Evolutionary conservation across 2,888 invertebrate genomes (phyloP).

Genomic region (Phragmatobia fuliginosa): DNA sequence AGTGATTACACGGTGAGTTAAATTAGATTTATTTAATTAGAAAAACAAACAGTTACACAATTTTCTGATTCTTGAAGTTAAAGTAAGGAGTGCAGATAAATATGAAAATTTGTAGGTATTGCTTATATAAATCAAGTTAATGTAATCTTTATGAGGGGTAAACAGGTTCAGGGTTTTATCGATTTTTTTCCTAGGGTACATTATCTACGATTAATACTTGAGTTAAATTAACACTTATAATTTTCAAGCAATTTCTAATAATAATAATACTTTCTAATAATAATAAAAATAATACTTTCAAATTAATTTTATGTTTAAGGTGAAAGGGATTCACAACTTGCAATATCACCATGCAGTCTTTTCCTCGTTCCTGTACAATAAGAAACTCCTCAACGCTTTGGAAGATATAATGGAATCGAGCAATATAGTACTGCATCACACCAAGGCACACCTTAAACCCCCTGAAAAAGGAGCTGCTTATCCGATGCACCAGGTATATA

Average conservation of each 20-base stretch:
- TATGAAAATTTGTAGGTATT: too few species aligned
- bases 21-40: neutral
- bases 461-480: slow-evolving; percentile 87
- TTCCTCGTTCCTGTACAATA: slow-evolving; percentile 77
- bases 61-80: neutral
- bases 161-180: too few species aligned
- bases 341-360: slow-evolving; percentile 86
- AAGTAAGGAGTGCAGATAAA: too few species aligned
- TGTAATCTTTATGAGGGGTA: too few species aligned
- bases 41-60: neutral
- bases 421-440: slow-evolving; percentile 87
- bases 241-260: neutral
- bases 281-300: neutral
- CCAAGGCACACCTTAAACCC: slow-evolving; percentile 87
- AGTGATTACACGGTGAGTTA: slow-evolving; percentile 58
- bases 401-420: slow-evolving; percentile 84
- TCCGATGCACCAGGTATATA: slow-evolving; percentile 88
- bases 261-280: too few species aligned
- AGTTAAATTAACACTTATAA: too few species aligned
- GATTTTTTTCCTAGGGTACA: too few species aligned
- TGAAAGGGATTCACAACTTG: slow-evolving; percentile 87
- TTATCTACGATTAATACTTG: too few species aligned
- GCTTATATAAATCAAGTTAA: too few species aligned
- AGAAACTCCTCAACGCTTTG: slow-evolving; percentile 82
- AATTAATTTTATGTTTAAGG: slow-evolving; percentile 64